These are phyloP conservation scores for Pseudochaenichthys georgianus DNA, from an alignment of 2,797 vertebrate species.

Conservation along the genomic window DNA sequence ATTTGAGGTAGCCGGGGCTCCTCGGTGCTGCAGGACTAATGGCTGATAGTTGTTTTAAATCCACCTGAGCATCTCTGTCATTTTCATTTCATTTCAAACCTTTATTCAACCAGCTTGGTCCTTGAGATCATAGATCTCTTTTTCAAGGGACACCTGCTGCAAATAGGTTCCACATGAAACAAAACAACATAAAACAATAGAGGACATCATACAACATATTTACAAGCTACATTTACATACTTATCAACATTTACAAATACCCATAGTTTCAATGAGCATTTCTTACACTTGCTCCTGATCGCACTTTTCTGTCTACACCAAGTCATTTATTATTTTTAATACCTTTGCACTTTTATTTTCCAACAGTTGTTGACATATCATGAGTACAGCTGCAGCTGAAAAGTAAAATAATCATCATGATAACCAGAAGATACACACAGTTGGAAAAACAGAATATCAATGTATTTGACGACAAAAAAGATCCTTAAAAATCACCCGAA, in stretches of 20 bases:
- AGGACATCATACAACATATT: too few species aligned
- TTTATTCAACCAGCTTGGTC: too few species aligned
- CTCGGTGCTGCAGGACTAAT: constrained; percentile 2
- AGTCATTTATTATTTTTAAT: constrained; percentile 15
- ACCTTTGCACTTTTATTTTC: constrained; percentile 58
- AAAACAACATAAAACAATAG: too few species aligned
- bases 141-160: too few species aligned
- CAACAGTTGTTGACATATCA: constrained; percentile 28
- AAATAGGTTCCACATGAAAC: too few species aligned
- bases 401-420: not conserved
- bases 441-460: not conserved
- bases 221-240: too few species aligned
- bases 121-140: too few species aligned
- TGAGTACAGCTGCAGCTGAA: constrained; percentile 6
- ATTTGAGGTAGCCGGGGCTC: not conserved
- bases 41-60: constrained; percentile 33
- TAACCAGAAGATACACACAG: constrained; percentile 15
- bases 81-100: too few species aligned
- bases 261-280: too few species aligned
- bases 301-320: constrained; percentile 38
- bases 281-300: not conserved
- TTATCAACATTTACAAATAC: too few species aligned
- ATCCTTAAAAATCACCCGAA: not conserved
- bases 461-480: constrained; percentile 5
- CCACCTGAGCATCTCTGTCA: not conserved